Conservation (phyloP, 2,797 vertebrate genomes). For the Lateolabrax maculatus region DNA sequence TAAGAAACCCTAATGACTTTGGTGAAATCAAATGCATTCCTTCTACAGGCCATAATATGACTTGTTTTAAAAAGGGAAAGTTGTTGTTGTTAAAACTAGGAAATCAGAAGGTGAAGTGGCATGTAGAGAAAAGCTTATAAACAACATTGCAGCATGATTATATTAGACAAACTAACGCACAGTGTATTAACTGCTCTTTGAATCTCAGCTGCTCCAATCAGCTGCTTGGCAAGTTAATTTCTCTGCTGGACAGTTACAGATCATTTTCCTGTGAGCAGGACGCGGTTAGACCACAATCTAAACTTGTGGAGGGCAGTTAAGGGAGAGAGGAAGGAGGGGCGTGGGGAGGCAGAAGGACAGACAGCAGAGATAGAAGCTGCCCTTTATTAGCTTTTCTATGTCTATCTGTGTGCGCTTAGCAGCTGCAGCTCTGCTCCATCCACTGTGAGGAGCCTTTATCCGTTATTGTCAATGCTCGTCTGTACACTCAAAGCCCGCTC, state of each 20-base stretch:
- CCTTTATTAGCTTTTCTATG: constrained; percentile 39
- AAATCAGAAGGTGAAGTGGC: too few species aligned
- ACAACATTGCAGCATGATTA: too few species aligned
- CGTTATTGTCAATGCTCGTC: constrained; percentile 25
- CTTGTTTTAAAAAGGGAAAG: neutral
- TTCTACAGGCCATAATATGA: neutral
- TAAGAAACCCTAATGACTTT: neutral
- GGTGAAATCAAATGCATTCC: neutral
- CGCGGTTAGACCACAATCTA: constrained; percentile 1
- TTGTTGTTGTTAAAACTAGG: too few species aligned
- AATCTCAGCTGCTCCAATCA: neutral
- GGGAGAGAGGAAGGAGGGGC: constrained; percentile 40
- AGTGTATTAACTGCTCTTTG: neutral
- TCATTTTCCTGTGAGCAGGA: constrained; percentile 20
- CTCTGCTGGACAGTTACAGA: neutral
- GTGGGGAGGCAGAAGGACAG: constrained; percentile 15
- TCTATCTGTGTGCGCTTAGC: constrained; percentile 13
- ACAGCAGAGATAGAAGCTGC: constrained; percentile 28
- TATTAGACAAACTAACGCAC: neutral
- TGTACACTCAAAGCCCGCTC: neutral
- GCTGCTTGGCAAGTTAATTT: neutral
- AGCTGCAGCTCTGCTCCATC: constrained; percentile 38
- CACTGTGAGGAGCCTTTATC: constrained; percentile 29
- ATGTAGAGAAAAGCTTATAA: too few species aligned
- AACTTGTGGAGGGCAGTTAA: constrained; percentile 5